Percentiles rank a stretch among this genome's conserved stretches.
phyloP scores from a whole-genome alignment of 2,113 vertebrate genomes.

The Erinaceus europaeus region DNA sequence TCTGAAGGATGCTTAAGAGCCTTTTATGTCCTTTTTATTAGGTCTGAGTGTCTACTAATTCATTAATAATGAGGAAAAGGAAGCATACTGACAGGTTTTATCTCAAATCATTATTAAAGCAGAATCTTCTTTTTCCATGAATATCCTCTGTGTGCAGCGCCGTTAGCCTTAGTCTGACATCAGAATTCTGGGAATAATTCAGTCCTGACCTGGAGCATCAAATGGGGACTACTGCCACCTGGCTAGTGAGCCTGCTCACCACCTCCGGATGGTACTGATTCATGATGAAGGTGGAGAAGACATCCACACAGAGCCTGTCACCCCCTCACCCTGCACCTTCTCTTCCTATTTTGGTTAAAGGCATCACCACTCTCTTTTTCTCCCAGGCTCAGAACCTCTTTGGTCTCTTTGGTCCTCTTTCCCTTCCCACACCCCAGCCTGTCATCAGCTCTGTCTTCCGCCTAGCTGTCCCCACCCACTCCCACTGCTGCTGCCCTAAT shows the following conservation, averaged over 20 bases:
- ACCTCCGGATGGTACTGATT: not conserved
- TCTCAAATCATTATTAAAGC: conserved; percentile 60
- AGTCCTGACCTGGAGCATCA: conserved; percentile 10
- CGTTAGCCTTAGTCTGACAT: conserved; percentile 9
- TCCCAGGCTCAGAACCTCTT: not conserved
- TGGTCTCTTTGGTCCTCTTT: not conserved
- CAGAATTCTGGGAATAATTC: conserved; percentile 11
- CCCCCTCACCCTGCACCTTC: too few relatives aligned
- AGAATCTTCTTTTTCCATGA: not conserved
- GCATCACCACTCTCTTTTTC: not conserved
- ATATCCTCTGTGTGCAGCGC: not conserved
- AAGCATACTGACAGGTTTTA: conserved; percentile 49
- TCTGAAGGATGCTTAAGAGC: conserved; percentile 46
- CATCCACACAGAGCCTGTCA: not conserved
- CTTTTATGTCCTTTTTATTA: conserved; percentile 63
- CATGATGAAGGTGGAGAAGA: not conserved
- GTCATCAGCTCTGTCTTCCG: not conserved
- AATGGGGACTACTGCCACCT: not conserved
- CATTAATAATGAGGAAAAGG: conserved; percentile 58
- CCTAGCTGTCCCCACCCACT: not conserved
- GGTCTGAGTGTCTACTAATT: conserved; percentile 45
- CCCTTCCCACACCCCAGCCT: not conserved
- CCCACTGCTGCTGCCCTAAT: conserved; percentile 30
- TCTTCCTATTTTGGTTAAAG: too few relatives aligned
- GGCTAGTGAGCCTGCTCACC: not conserved